Base-by-base conservation (phyloP, 2,797 vertebrate genomes). In the Synaphobranchus kaupii region DNA sequence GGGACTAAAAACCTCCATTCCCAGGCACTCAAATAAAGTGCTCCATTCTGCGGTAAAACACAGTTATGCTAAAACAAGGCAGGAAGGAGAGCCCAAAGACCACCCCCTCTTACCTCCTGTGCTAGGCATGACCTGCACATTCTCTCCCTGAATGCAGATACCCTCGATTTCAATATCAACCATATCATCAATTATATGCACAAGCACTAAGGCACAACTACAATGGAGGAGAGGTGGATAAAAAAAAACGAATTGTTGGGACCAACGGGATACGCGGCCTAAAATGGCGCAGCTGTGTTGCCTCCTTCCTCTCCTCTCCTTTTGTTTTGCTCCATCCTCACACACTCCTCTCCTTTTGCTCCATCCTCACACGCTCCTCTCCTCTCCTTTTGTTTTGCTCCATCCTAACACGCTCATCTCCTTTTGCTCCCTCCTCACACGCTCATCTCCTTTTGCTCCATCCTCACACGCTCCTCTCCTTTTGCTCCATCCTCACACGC, bases 11-110 rank as follows among this genome's bases (percentile, higher is more conserved):
- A 47, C 3, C 60, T 63, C 4, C 13, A 84, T 60, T 84, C 63
- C 20, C 39, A 56, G 84, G 13, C 63, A 71, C 84, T 85, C 47
- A 47, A 47, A 17, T 54, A 68, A 63, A 85, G 84, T 85, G 58
- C 31, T 68, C 60, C 28, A 31, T 44, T 47, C 56, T 22, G 3
- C n/a, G 9, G 60, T 20, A 20, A 63, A 85, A 68, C 39, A 10
- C 84, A 84, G 22, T 25, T 58, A 58, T 15, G 28, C 28, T 71
- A 71, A 71, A 8, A 4, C 15, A 63, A 34, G 68, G 84, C 17
- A 85, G 78, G 39, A 44, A 9, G 76, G 78, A 39, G 48, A n/a
- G 8, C 48, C 8, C 25, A 25, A 25, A 68, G 63, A 68, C 25
- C 25, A 25, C 6, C 63, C 63, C 8, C 9, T 28, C 25, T 68